Evolutionary conservation across 1,140 invertebrate species (phyloP), one percentile per base, ranked within the genome.

Genomic region (Apolygus lucorum): DNA sequence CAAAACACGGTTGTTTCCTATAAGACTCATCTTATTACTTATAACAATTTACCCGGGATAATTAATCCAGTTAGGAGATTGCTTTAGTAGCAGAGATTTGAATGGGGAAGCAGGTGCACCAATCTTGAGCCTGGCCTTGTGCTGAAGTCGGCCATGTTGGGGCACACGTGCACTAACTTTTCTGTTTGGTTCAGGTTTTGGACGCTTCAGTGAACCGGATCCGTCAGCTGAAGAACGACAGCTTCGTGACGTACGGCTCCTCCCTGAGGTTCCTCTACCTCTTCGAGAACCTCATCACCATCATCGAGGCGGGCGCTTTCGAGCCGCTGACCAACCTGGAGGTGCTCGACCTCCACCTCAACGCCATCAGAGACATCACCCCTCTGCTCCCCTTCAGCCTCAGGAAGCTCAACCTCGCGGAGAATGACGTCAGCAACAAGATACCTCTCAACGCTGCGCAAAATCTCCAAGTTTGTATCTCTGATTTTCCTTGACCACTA

Each of bases 251-350:
- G 17, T 81, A 79, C 70, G 75, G 74, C 11, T 78, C 69, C 14
- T 63, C 62, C 17, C 72, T 82, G 0, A 73, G 72, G 1, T 79
- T 68, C 28, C 69, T 82, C 2, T 81, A 81, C 52, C 70, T 82
- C 1, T 27, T 65, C 8, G 80, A 82, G 68, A 81, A 81, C 68
- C 77, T 80, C 22, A 78, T 82, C 0, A 71, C 65, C 2, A 49
- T 27, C 1, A 77, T 82, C 1, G 77, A 79, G 8, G 76, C 78
- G 1, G 77, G 34, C 0, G 75, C 79, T 0, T 81, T 82, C 54
- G 63, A 63, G 0, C 70, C 73, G 0, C 74, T 81, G 0, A 73
- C 69, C 0, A 76, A 79, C 11, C 67, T 82, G 2, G 74, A 80
- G 62, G 77, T 77, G 14, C 52, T 74, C 17, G 72, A 74, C 34